Conservation (phyloP, 2,113 vertebrate genomes). For the Leptobrachium ailaonicum region DNA sequence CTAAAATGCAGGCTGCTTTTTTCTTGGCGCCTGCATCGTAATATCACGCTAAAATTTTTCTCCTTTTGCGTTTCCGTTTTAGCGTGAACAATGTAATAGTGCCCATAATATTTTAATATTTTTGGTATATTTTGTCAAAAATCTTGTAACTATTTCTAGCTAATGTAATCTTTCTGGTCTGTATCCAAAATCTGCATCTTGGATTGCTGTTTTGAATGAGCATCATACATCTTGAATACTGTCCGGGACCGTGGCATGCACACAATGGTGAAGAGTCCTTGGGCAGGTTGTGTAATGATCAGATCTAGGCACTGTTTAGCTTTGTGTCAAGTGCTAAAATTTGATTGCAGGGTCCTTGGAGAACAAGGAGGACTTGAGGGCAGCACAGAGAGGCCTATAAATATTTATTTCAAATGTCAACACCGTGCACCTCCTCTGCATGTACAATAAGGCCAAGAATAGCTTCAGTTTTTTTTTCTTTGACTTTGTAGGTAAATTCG, state of each 20-base stretch:
- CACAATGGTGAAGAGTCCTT: background rate
- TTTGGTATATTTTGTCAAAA: no score
- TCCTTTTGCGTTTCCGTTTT: no score
- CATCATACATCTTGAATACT: background rate
- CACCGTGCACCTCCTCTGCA: background rate
- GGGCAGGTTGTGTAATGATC: background rate
- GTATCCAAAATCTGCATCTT: background rate
- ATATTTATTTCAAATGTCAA: background rate
- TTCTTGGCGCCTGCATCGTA: no score
- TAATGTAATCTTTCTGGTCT: background rate
- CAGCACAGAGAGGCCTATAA: background rate
- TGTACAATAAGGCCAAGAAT: background rate
- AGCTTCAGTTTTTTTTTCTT: background rate
- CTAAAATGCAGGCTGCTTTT: no score
- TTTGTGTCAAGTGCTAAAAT: constrained; percentile 1
- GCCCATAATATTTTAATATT: no score
- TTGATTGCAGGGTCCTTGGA: background rate
- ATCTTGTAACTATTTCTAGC: background rate
- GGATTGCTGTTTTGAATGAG: background rate
- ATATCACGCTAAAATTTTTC: no score
- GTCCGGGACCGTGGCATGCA: background rate
- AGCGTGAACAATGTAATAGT: no score
- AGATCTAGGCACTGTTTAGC: background rate
- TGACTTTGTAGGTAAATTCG: constrained; percentile 25
- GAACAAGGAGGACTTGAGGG: background rate